Conservation (phyloP, 1,140 invertebrate species). For the Wiebesia pumilae region DNA sequence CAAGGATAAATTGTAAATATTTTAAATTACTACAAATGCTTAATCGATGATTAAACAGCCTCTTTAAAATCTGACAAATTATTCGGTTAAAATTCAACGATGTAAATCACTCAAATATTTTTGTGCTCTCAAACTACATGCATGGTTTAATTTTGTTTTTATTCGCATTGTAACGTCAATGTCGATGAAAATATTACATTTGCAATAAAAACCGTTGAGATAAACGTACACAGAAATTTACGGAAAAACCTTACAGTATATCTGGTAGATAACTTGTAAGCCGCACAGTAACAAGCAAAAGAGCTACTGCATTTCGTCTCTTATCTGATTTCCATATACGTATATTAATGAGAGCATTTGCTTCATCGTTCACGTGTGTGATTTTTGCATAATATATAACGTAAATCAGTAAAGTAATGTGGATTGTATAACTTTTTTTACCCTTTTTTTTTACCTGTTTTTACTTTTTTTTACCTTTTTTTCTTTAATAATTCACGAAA, state of each 20-base stretch:
- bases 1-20: background rate
- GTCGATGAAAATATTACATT: background rate
- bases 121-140: no score
- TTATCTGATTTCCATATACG: constrained; percentile 22
- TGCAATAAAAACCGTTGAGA: background rate
- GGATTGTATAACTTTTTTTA: background rate
- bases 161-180: no score
- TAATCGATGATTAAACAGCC: no score
- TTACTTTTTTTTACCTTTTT: constrained; percentile 46
- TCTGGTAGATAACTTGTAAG: constrained; percentile 29
- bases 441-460: constrained; percentile 36
- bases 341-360: constrained; percentile 34
- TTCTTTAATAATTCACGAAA: constrained; percentile 62
- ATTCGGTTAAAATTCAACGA: no score
- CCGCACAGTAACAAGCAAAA: constrained; percentile 1
- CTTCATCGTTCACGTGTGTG: constrained; percentile 34
- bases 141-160: no score
- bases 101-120: no score
- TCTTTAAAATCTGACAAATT: no score
- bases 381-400: constrained; percentile 29
- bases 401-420: constrained; percentile 8
- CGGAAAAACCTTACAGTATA: constrained; percentile 14
- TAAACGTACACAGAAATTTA: constrained; percentile 14
- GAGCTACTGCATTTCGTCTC: constrained; percentile 21
- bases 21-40: no score